Percentiles rank a stretch among this genome's conserved stretches.
Evolutionary conservation across 2,888 invertebrate genomes (phyloP).

Genomic region (Chymomyza caudatula): DNA sequence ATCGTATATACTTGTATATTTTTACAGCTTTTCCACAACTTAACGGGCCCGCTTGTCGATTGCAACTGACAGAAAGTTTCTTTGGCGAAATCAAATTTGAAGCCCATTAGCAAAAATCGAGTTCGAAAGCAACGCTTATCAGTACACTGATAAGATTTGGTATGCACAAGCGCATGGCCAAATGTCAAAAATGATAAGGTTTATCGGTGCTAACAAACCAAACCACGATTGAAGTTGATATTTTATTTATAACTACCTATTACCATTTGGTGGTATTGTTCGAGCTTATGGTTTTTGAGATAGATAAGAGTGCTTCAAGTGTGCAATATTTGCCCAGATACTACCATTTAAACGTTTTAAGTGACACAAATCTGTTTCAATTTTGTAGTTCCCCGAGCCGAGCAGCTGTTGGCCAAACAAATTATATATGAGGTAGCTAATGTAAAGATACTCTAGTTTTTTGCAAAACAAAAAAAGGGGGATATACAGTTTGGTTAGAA

Average conservation of each 20-base stretch:
- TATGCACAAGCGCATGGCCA: neutral
- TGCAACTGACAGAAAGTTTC: constrained; percentile 14
- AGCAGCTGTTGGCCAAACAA: neutral
- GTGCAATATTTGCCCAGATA: neutral
- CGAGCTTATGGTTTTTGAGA: neutral
- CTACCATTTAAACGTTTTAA: neutral
- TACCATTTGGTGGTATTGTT: neutral
- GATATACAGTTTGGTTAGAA: neutral
- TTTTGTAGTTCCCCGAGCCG: neutral
- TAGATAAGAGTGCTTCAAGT: too few species aligned
- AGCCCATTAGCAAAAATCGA: neutral
- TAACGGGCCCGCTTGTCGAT: constrained; percentile 3
- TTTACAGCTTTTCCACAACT: neutral
- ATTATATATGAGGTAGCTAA: neutral
- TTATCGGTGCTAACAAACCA: too few species aligned
- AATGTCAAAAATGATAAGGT: neutral
- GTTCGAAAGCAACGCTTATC: constrained; percentile 7
- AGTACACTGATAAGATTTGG: constrained; percentile 3
- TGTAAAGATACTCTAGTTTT: neutral
- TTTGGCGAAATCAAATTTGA: constrained; percentile 14
- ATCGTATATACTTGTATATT: neutral
- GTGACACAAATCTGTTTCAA: neutral
- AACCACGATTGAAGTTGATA: neutral
- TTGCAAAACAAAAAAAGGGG: neutral
- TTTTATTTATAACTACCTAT: neutral